A percentile compares a stretch with the other conserved stretches of the same genome.
Conservation (phyloP, 2,888 invertebrate species). For the Eupithecia pulchellata region DNA sequence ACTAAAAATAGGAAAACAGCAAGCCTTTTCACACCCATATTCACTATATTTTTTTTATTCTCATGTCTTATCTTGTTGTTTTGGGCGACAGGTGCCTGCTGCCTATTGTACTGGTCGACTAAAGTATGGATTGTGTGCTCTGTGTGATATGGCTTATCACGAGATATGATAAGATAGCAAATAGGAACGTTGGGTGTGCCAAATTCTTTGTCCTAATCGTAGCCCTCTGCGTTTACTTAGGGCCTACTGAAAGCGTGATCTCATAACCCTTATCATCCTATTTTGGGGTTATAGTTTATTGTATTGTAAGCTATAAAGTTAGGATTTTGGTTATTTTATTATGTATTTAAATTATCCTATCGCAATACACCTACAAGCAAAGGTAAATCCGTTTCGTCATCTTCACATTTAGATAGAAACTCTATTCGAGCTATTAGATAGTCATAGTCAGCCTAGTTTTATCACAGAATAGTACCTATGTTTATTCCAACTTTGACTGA, state of each 20-base stretch:
- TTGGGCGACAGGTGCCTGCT: conserved; percentile 68
- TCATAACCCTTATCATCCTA: conserved; percentile 17
- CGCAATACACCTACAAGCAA: neutral
- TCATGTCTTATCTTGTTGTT: conserved; percentile 67
- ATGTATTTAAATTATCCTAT: neutral
- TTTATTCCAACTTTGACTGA: neutral
- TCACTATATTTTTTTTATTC: conserved; percentile 58
- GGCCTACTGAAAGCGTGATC: conserved; percentile 40
- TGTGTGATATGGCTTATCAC: conserved; percentile 76
- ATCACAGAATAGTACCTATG: too few species aligned
- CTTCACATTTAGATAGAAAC: neutral
- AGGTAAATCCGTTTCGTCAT: neutral
- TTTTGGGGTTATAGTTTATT: neutral
- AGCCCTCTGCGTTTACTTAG: conserved; percentile 56
- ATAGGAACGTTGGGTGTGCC: conserved; percentile 83
- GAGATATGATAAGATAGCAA: conserved; percentile 82
- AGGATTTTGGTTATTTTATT: neutral
- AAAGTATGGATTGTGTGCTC: conserved; percentile 70
- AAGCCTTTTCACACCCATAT: conserved; percentile 74
- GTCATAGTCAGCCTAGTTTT: neutral
- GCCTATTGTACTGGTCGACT: conserved; percentile 71
- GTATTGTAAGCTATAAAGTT: neutral
- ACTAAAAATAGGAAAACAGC: conserved; percentile 67
- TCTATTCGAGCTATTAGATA: neutral
- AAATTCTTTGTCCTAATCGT: conserved; percentile 83